Evolutionary conservation across 1,140 invertebrate species (phyloP).

Genomic region (Archegozetes longisetosus): DNA sequence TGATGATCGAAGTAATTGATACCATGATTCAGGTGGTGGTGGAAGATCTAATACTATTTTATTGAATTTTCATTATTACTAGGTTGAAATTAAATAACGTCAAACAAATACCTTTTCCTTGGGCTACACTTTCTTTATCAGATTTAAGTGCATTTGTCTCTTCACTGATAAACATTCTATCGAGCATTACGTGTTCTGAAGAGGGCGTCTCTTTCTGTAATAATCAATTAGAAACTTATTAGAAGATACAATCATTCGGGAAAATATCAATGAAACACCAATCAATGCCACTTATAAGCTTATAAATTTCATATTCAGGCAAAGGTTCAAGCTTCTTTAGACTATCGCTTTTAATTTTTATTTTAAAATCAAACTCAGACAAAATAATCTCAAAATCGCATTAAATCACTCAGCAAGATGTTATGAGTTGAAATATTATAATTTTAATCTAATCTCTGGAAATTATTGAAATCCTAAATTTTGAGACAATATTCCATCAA

Average conservation of each 20-base stretch:
- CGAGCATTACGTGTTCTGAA: conserved; percentile 52
- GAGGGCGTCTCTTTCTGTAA: conserved; percentile 44
- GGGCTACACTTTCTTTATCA: conserved; percentile 29
- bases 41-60: conserved; percentile 20
- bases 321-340: no score
- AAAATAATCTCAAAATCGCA: no score
- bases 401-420: no score
- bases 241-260: neutral
- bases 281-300: no score
- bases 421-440: no score
- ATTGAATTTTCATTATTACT: conserved; percentile 2
- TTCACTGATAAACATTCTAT: conserved; percentile 48
- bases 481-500: no score
- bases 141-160: conserved; percentile 42
- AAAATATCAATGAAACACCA: neutral
- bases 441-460: no score
- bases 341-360: no score
- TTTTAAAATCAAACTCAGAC: no score
- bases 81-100: no score
- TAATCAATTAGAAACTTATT: conserved; percentile 13
- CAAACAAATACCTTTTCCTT: conserved; percentile 24
- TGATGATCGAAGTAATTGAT: neutral
- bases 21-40: conserved; percentile 19
- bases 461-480: no score
- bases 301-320: no score